Evolutionary conservation across 2,888 invertebrate species (phyloP), one percentile per base, ranked within the genome.

Genomic region (Agrotis exclamationis): DNA sequence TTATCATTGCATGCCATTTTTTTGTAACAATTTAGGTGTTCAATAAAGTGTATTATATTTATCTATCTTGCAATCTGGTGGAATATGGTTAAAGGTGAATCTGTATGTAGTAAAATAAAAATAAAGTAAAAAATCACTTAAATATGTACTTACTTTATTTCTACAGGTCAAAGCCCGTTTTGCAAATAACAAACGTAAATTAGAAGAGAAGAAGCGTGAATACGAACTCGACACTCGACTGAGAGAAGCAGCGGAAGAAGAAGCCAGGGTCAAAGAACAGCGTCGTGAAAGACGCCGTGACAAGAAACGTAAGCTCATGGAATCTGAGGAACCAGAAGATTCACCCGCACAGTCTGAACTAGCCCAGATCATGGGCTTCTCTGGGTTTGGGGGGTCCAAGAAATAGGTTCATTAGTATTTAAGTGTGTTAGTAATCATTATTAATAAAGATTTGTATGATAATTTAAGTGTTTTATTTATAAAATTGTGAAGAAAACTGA

Each of bases 151-250:
- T 39, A 39, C 39, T 39, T 39, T n/a, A 24, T 76, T n/a, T 47
- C 62, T 28, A 58, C 86, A 96, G 96, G 98, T 98, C 0, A 99
- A 99, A 94, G 98, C 98, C 81, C 96, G 99, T 79, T 99, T 99
- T 96, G 98, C 98, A 86, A 91, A 97, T 44, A 99, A 99, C 91
- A 99, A 99, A 94, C 98, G 98, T 87, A 99, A 99, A 95, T 95
- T 98, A 89, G 99, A 99, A 93, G 99, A 99, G 88, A 99, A 99
- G 92, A 98, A 98, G 91, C 98, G 98, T 88, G 99, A 99, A 90
- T 99, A 99, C 92, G 99, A 99, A 93, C 97, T 99, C 88, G 98
- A 99, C 79, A 97, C 98, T 73, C 95, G 99, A 87, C 97, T 99
- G 78, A 98, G 98, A 85, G 99, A 99, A 93, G 97, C 99, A 9